Percentiles rank a stretch among this genome's conserved stretches.
Conservation (phyloP, 2,113 vertebrate species). For the Alosa alosa region DNA sequence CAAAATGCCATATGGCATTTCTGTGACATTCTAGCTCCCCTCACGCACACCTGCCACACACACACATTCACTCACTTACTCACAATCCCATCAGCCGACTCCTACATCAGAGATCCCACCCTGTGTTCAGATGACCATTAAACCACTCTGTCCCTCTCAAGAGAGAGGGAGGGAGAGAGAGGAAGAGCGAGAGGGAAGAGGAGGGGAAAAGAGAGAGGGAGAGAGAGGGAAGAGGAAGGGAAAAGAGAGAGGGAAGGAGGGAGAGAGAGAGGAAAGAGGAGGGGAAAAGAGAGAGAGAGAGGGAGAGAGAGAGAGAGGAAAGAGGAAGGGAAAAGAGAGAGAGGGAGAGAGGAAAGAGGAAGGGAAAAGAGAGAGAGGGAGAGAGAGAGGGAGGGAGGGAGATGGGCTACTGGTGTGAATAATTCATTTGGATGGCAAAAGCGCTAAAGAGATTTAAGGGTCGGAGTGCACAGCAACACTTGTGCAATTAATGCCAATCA, state of each 20-base stretch:
- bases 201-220: not conserved
- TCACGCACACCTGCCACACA: not conserved
- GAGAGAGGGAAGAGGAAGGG: no score
- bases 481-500: not conserved
- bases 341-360: no score
- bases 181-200: conserved; percentile 11
- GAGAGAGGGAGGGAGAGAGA: not conserved
- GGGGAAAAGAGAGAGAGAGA: no score
- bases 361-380: no score
- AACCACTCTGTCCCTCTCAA: not conserved
- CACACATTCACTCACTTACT: not conserved
- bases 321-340: no score
- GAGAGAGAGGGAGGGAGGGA: not conserved
- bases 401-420: conserved; percentile 34
- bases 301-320: no score
- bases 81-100: not conserved
- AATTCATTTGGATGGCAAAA: conserved; percentile 28
- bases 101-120: not conserved
- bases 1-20: conserved; percentile 41
- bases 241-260: no score
- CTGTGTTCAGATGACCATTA: not conserved
- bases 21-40: conserved; percentile 25
- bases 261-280: no score
- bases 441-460: conserved; percentile 29
- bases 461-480: conserved; percentile 26